These are phyloP conservation scores for Scotopteryx bipunctaria DNA, from an alignment of 2,888 invertebrate genomes.

Conservation along the genomic window DNA sequence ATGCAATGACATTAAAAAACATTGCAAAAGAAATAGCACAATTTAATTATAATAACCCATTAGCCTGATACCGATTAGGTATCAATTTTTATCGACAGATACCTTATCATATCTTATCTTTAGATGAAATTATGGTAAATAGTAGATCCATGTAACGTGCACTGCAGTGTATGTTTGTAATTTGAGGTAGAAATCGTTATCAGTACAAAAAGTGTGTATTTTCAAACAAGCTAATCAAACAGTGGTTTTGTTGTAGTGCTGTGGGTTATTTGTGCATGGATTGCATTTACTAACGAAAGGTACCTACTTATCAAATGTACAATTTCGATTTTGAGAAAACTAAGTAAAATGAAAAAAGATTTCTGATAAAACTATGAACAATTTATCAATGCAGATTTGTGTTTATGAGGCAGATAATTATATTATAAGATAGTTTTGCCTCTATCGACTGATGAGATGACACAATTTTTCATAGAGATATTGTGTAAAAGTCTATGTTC, in stretches of 20 bases:
- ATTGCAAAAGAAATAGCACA: constrained; percentile 47
- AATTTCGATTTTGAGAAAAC: too few species aligned
- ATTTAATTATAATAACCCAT: constrained; percentile 51
- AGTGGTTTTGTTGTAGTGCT: constrained; percentile 29
- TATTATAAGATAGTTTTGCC: too few species aligned
- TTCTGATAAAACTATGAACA: too few species aligned
- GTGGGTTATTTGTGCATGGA: constrained; percentile 24
- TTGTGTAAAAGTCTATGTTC: too few species aligned
- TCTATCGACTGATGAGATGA: too few species aligned
- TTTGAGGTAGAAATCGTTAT: constrained; percentile 45
- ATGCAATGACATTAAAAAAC: constrained; percentile 26
- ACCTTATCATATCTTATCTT: constrained; percentile 55
- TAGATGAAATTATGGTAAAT: constrained; percentile 70
- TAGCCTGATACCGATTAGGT: constrained; percentile 44
- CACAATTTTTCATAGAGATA: too few species aligned
- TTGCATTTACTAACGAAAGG: neutral
- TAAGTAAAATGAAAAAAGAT: too few species aligned
- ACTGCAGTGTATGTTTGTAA: constrained; percentile 54
- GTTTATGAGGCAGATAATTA: too few species aligned
- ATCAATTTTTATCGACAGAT: constrained; percentile 41
- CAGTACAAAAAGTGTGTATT: constrained; percentile 49
- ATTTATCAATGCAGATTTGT: too few species aligned
- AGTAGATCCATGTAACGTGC: constrained; percentile 39
- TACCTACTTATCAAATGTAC: too few species aligned
- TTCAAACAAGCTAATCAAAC: constrained; percentile 51